Base-by-base conservation (phyloP, 2,888 invertebrate genomes). In the Lycophotia porphyrea region DNA sequence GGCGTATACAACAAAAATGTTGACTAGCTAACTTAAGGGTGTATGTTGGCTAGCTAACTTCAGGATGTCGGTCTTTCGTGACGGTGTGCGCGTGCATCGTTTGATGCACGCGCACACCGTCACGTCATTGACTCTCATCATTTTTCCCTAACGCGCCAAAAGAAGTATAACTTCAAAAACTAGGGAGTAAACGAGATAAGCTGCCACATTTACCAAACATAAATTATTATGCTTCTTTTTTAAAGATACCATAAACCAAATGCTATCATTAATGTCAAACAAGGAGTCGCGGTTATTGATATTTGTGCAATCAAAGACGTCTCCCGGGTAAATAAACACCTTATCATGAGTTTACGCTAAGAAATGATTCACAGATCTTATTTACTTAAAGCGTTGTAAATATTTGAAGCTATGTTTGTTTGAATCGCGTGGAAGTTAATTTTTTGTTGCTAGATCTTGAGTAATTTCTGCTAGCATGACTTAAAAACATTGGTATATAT, bases 271-370 rank as follows among this genome's bases (percentile, higher is more conserved):
- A 74, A 67, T 47, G 47, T 68, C 63, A 78, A 81, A 64, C 21
- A 34, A 44, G 49, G 34, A 39, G 34, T 49, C 49, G n/a, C 15
- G 63, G 64, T 65, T 79, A 58, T 81, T 63, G 34, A 75, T 66
- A 55, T 75, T 74, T 79, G n/a, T 21, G 68, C 31, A 68, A 82
- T 76, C 76, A 79, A 76, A 81, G 42, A 58, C n/a, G 31, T 44
- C 36, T 47, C 24, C 15, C 15, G 24, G 27, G 11, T 55, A 55
- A 52, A 68, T 52, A 68, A 68, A 58, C 42, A 76, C 65, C 15
- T 39, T 79, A 75, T 74, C 65, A 52, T 65, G 49, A 64, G 55
- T 72, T 71, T 58, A 58, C 34, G 31, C 39, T 64, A 31, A 13
- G 31, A 79, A 58, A 65, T 24, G 8, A 8, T 60, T 67, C 1